These are phyloP conservation scores for Acanthoscelides obtectus DNA, from an alignment of 2,888 invertebrate species.

Conservation along the genomic window DNA sequence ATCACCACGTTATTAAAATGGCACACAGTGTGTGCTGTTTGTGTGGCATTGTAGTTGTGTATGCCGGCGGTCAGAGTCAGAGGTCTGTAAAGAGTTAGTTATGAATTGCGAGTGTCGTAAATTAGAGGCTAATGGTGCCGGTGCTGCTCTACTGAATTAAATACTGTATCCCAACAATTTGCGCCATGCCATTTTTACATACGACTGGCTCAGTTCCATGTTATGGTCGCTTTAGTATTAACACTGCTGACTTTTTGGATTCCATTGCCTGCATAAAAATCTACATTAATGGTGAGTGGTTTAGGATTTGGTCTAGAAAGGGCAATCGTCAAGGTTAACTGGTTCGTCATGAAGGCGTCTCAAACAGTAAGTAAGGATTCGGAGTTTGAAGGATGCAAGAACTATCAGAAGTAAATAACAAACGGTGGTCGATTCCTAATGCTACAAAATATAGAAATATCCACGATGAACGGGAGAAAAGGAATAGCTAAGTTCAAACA, in stretches of 20 bases:
- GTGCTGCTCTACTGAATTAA: neutral
- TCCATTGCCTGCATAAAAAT: too few relatives aligned
- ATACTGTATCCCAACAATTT: neutral
- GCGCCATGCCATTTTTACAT: neutral
- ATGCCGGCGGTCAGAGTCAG: neutral
- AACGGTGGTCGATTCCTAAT: too few relatives aligned
- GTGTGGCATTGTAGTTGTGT: neutral
- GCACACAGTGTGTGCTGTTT: neutral
- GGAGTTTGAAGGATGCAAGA: too few relatives aligned
- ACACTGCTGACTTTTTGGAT: neutral
- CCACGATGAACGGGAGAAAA: too few relatives aligned
- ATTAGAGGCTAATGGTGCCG: neutral
- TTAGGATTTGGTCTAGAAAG: too few relatives aligned
- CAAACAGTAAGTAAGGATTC: neutral
- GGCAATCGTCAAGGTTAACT: neutral
- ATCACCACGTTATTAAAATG: neutral
- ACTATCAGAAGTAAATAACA: too few relatives aligned
- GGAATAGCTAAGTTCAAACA: too few relatives aligned
- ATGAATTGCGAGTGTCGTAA: neutral
- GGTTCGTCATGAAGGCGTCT: neutral
- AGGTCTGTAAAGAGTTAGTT: neutral
- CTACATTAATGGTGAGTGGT: too few relatives aligned
- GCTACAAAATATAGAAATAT: too few relatives aligned
- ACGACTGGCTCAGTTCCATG: neutral
- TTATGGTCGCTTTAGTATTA: neutral